phyloP scores from a whole-genome alignment of 2,888 invertebrate genomes.

The Diarsia rubi region DNA sequence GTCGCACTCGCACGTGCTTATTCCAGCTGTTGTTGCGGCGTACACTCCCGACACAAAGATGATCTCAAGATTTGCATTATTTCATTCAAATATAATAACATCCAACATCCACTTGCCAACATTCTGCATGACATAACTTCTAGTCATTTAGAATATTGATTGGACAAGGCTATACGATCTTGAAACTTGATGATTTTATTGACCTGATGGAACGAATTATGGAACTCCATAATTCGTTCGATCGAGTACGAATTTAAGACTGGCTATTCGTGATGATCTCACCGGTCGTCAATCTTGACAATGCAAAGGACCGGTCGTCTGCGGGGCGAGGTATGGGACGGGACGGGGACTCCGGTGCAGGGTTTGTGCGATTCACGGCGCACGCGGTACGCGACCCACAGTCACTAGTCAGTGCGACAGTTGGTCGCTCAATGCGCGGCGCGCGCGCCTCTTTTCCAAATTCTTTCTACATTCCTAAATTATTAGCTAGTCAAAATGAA shows the following conservation, averaged over 20 bases:
- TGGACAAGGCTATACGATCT: conserved; percentile 31
- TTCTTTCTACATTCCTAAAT: conserved; percentile 80
- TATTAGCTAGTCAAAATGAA: conserved; percentile 83
- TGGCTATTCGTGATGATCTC: conserved; percentile 87
- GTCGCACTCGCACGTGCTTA: conserved; percentile 87
- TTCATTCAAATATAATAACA: conserved; percentile 34
- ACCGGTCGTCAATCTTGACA: conserved; percentile 89
- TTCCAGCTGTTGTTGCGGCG: conserved; percentile 70
- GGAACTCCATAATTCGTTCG: too few relatives aligned
- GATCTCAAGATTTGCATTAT: conserved; percentile 59
- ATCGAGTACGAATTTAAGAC: conserved; percentile 81
- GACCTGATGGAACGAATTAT: conserved; percentile 66
- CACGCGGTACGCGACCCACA: conserved; percentile 80
- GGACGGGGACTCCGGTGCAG: conserved; percentile 83
- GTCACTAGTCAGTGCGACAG: conserved; percentile 83
- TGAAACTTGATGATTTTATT: conserved; percentile 57
- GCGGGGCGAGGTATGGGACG: conserved; percentile 79
- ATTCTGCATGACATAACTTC: conserved; percentile 6
- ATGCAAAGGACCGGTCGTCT: conserved; percentile 89
- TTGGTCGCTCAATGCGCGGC: conserved; percentile 87
- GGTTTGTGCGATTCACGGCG: conserved; percentile 87
- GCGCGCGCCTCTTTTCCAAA: conserved; percentile 84
- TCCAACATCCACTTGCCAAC: conserved; percentile 30
- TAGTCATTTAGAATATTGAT: conserved; percentile 27
- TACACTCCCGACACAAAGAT: conserved; percentile 60